Evolutionary conservation across 1,140 invertebrate species (phyloP), one percentile per base, ranked within the genome.

Genomic region (Octopus bimaculoides): DNA sequence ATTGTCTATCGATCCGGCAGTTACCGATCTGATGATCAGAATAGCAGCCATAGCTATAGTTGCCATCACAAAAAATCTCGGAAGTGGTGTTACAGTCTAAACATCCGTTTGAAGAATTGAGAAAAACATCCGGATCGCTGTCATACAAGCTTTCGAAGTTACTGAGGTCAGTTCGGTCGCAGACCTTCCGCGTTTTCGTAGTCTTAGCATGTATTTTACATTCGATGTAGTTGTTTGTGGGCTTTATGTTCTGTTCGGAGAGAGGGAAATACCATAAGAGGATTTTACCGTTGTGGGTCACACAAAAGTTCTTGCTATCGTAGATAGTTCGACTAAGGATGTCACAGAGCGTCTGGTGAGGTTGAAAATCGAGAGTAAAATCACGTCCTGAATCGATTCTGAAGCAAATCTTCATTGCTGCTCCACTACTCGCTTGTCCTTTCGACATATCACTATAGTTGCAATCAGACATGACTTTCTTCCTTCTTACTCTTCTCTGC

Each of bases 271-370:
- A 71, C 66, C 66, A 71, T 20, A 71, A 6, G 5, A 71, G 66
- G 17, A n/a, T 20, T 20, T 71, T 71, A 20, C 66, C 66, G 7
- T 71, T 71, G 6, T 71, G 14, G 66, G 66, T 71, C 17, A 71
- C 26, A 4, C 66, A 71, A 20, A 71, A 71, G 26, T 71, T 71
- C 66, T 71, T 71, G 14, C 66, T 71, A 71, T 71, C 66, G 26
- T 71, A 71, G 66, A 71, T 71, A 14, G 66, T 71, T 10, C 66
- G 66, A 20, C 66, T 71, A 3, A 71, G 66, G 66, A 71, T 71
- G 66, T 71, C 66, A 20, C 66, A 71, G 66, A 71, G 66, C 17
- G 66, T 71, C 26, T 71, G 66, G 6, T 14, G 26, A 71, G 66
- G 66, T 5, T 71, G 8, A 71, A 71, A 71, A 17, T 20, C 66